Percentiles rank a stretch among this genome's conserved stretches.
These are phyloP conservation scores for Nesoenas mayeri DNA, from an alignment of 2,113 vertebrate genomes.

Conservation along the genomic window DNA sequence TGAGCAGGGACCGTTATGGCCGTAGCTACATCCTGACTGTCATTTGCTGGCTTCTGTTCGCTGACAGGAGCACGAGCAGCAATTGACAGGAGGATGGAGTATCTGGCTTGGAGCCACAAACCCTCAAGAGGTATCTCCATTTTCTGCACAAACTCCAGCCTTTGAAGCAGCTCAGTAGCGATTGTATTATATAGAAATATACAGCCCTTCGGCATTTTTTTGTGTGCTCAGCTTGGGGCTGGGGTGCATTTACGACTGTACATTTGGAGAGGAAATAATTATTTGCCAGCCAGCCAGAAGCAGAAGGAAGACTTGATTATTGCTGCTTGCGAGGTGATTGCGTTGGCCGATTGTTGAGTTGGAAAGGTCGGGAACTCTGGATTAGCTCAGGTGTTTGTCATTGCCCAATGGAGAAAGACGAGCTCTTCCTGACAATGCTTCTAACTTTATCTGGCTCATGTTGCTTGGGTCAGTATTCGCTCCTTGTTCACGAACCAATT, in stretches of 20 bases:
- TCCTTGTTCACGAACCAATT: background rate
- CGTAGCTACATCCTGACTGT: background rate
- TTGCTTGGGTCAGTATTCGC: background rate
- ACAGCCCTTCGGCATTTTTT: background rate
- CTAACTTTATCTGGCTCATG: background rate
- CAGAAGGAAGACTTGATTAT: background rate
- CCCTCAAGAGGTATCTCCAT: constrained; percentile 23
- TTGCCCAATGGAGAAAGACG: background rate
- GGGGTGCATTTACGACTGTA: background rate
- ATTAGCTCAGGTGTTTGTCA: background rate
- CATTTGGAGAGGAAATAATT: background rate
- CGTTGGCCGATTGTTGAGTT: background rate
- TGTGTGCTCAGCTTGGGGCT: background rate
- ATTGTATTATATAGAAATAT: background rate
- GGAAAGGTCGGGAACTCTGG: background rate
- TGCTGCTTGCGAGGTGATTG: background rate
- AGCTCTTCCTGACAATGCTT: background rate
- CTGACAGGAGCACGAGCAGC: background rate
- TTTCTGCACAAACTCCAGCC: background rate
- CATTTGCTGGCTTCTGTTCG: background rate
- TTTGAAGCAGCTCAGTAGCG: background rate
- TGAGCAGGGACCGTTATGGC: background rate
- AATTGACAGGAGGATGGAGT: constrained; percentile 37
- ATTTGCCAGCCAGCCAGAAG: background rate
- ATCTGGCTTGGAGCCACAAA: constrained; percentile 28